Conservation (phyloP, 2,797 vertebrate species). For the Chloroceryle amazona region DNA sequence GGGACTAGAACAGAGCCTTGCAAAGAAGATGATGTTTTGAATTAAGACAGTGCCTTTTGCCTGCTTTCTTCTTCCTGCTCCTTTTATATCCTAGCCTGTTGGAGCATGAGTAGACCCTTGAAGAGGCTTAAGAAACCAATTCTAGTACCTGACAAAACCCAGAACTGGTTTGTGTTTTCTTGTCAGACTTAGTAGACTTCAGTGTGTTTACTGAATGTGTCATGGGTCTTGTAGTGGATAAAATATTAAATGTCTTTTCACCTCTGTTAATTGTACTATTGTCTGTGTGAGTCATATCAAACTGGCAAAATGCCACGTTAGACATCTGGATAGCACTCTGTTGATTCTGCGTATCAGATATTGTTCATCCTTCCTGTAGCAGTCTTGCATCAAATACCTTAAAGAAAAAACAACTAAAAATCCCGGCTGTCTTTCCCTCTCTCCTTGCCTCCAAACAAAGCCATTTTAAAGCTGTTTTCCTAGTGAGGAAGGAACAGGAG, state of each 20-base stretch:
- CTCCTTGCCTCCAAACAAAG: not conserved
- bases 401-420: not conserved
- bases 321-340: not conserved
- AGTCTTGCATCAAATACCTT: not conserved
- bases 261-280: not conserved
- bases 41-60: not conserved
- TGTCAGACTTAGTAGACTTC: not conserved
- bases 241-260: constrained; percentile 17
- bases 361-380: not conserved
- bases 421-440: not conserved
- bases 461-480: not conserved
- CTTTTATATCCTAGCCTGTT: not conserved
- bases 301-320: not conserved
- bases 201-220: not conserved
- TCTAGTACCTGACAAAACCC: not conserved
- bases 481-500: not conserved
- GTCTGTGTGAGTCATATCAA: not conserved
- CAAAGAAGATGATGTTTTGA: not conserved
- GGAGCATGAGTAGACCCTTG: not conserved
- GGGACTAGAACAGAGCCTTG: not conserved
- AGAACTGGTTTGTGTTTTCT: not conserved
- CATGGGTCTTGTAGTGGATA: not conserved
- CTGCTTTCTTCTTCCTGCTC: not conserved
- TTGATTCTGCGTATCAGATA: not conserved
- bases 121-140: not conserved